Conservation (phyloP, 2,113 vertebrate genomes). For the Phyllostomus hastatus region DNA sequence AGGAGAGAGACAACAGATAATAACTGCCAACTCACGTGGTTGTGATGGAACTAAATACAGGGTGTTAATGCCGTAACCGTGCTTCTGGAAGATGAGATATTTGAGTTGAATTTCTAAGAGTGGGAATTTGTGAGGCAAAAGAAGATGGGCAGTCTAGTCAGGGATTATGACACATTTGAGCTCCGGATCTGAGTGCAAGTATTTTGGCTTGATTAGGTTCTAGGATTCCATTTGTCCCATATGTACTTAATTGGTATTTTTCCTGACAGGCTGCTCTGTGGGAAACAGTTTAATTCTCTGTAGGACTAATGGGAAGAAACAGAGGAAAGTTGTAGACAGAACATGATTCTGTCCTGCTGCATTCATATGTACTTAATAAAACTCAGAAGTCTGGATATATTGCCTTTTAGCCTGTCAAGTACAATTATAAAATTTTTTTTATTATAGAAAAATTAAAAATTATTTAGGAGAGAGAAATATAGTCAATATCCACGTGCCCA, state of each 20-base stretch:
- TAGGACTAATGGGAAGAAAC: not conserved
- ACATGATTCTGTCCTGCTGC: not conserved
- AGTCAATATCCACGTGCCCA: not conserved
- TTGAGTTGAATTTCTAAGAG: slow-evolving; percentile 15
- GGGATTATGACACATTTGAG: not conserved
- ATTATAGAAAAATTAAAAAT: not conserved
- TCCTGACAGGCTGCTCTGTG: not conserved
- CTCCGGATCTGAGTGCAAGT: not conserved
- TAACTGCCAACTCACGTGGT: not conserved
- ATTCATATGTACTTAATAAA: not conserved
- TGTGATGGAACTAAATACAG: not conserved
- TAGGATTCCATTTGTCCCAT: not conserved
- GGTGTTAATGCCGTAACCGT: not conserved
- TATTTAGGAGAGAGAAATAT: not conserved
- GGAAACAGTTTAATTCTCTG: not conserved
- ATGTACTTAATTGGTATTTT: not conserved
- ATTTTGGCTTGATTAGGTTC: not conserved
- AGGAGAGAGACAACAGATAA: not conserved
- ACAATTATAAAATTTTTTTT: not conserved
- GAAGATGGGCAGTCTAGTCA: not conserved
- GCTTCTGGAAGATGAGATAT: not conserved
- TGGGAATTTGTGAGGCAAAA: not conserved
- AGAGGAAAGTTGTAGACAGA: not conserved
- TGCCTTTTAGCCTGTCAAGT: not conserved
- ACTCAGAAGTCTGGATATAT: not conserved